Percentiles rank a stretch among this genome's conserved stretches.
phyloP scores from a whole-genome alignment of 2,888 invertebrate genomes.

The Ophion obscuratus region DNA sequence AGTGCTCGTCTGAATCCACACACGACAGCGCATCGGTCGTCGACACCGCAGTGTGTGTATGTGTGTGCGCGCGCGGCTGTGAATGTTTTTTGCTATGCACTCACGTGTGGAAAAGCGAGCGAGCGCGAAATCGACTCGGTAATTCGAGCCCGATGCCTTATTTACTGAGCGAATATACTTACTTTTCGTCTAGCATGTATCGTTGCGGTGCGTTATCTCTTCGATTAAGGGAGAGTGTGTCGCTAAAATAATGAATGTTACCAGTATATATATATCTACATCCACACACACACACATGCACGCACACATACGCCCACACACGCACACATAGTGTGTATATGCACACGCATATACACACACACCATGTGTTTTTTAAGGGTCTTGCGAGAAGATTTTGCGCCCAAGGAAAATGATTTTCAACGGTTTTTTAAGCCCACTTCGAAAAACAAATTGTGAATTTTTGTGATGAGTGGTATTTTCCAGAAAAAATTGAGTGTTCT shows the following conservation, averaged over 20 bases:
- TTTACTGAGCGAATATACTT: slow-evolving; percentile 31
- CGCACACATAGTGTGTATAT: too few species aligned
- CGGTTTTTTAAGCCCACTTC: too few species aligned
- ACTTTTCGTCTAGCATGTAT: slow-evolving; percentile 2
- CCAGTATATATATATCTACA: background rate
- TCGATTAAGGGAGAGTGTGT: slow-evolving; percentile 47
- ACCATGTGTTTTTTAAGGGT: too few species aligned
- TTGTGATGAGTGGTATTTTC: background rate
- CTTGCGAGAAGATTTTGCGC: too few species aligned
- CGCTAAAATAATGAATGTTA: slow-evolving; percentile 45
- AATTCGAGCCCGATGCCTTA: slow-evolving; percentile 51
- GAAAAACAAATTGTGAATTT: background rate
- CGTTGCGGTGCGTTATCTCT: slow-evolving; percentile 37
- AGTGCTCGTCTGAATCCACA: slow-evolving; percentile 18
- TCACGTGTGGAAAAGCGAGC: slow-evolving; percentile 54
- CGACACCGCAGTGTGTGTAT: background rate
- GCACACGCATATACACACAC: too few species aligned
- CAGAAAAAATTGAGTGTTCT: too few species aligned
- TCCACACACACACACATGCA: background rate
- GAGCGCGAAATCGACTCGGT: slow-evolving; percentile 61
- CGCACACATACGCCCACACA: background rate
- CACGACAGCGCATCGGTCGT: slow-evolving; percentile 29
- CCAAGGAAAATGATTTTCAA: too few species aligned
- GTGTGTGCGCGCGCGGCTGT: background rate
- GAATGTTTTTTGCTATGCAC: slow-evolving; percentile 21